These are phyloP conservation scores for Aurelia coerulea DNA, from an alignment of 30 jellyfish, hydroid and myxozoan genomes.

Conservation along the genomic window DNA sequence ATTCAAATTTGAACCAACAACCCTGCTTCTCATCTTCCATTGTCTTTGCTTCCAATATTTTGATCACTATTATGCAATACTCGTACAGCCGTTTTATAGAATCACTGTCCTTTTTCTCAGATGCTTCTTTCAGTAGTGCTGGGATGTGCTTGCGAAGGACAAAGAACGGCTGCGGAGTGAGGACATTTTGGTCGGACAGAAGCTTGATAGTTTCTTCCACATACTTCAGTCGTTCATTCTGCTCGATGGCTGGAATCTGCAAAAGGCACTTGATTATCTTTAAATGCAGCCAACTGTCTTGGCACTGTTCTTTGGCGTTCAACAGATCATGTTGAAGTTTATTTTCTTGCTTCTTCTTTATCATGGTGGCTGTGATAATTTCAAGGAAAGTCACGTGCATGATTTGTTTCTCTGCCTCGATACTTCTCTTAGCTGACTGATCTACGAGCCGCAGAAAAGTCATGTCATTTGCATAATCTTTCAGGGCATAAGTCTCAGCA, in stretches of 20 bases:
- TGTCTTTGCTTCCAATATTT: too few relatives aligned
- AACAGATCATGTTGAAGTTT: background rate
- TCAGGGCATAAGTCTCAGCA: background rate
- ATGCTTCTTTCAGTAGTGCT: too few relatives aligned
- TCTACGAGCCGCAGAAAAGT: background rate
- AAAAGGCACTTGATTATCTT: conserved; percentile 4
- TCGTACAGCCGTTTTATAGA: too few relatives aligned
- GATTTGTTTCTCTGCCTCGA: conserved; percentile 3
- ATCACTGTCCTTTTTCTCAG: too few relatives aligned
- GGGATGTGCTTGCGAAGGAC: too few relatives aligned
- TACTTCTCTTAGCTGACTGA: background rate
- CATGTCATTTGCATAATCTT: background rate
- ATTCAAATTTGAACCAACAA: too few relatives aligned
- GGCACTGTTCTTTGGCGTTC: conserved; percentile 1
- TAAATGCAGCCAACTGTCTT: background rate
- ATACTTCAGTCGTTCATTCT: too few relatives aligned
- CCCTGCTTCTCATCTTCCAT: too few relatives aligned
- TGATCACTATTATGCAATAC: too few relatives aligned
- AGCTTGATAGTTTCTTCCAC: too few relatives aligned
- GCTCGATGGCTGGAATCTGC: background rate
- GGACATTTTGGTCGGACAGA: too few relatives aligned
- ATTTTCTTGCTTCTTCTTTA: background rate
- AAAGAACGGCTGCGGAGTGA: too few relatives aligned
- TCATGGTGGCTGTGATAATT: background rate
- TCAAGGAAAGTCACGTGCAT: conserved; percentile 24